Conservation (phyloP, 2,797 vertebrate species). For the Phrynocephalus vlangalii region DNA sequence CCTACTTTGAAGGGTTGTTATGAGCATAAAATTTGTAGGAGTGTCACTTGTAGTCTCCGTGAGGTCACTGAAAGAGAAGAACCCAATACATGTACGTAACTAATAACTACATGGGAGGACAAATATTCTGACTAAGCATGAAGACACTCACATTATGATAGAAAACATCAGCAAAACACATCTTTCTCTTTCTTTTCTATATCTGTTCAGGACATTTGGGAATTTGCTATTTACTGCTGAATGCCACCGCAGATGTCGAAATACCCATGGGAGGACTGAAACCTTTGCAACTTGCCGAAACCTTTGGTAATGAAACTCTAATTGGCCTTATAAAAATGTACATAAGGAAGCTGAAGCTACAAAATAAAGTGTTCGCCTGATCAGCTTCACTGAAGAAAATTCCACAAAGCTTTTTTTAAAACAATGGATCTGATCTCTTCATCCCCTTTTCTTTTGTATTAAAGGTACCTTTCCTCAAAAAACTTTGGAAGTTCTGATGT, state of each 20-base stretch:
- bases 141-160: neutral
- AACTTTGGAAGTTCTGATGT: slow-evolving; percentile 27
- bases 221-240: slow-evolving; percentile 21
- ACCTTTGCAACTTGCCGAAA: slow-evolving; percentile 29
- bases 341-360: slow-evolving; percentile 36
- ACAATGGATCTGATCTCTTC: neutral
- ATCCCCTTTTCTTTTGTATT: slow-evolving; percentile 6
- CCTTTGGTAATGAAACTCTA: slow-evolving; percentile 35
- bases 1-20: no score
- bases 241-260: slow-evolving; percentile 30
- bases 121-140: neutral
- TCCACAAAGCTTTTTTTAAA: slow-evolving; percentile 42
- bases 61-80: no score
- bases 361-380: slow-evolving; percentile 48
- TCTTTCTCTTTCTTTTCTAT: neutral
- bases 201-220: slow-evolving; percentile 32
- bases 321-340: slow-evolving; percentile 39
- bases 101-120: neutral
- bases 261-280: slow-evolving; percentile 1
- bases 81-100: no score
- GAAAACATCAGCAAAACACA: neutral
- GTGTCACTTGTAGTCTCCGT: no score
- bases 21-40: no score
- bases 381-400: slow-evolving; percentile 30
- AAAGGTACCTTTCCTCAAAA: neutral